Evolutionary conservation across 2,888 invertebrate genomes (phyloP), one percentile per base, ranked within the genome.

Genomic region (Conomelus anceps): DNA sequence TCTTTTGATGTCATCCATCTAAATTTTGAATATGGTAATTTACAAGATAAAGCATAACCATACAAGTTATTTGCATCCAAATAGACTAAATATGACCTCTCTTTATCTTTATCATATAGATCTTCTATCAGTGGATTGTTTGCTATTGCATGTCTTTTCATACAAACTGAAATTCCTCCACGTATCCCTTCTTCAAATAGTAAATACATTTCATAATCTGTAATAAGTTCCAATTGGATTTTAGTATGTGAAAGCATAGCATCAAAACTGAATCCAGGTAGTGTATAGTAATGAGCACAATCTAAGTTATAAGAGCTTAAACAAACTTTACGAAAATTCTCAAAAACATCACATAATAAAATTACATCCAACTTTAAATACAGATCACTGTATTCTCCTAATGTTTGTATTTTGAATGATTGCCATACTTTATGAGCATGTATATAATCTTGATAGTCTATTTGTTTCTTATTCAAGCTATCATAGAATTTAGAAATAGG

Each of bases 391-490:
- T 93, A 93, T 89, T 93, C 92, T 0, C 92, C 92, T 22, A 93
- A 89, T 26, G 90, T 92, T 87, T 91, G 88, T 26, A 92, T 91
- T 0, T 92, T 86, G 88, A 93, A 93, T 24, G 29, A 89, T 0
- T 90, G 22, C 93, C 93, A 93, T 0, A 93, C 92, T 4, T 90
- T 91, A 63, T 90, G 26, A 3, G 93, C 93, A 91, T 92, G 92
- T 20, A 90, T 63, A 91, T 93, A 93, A 88, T 92, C 92, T 23
- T 90, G 90, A 6, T 91, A 90, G 23, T 89, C 90, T 29, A 92
- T 91, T 23, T 90, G 22, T 23, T 90, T 84, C 86, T 92, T 89
- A 22, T 85, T 91, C 13, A 92, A 23, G 11, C 23, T 63, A 90
- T 91, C 92, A 90, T 91, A 92, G 91, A 92, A 92, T 11, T 88